phyloP scores from a whole-genome alignment of 2,113 vertebrate genomes.

The Bettongia penicillata region DNA sequence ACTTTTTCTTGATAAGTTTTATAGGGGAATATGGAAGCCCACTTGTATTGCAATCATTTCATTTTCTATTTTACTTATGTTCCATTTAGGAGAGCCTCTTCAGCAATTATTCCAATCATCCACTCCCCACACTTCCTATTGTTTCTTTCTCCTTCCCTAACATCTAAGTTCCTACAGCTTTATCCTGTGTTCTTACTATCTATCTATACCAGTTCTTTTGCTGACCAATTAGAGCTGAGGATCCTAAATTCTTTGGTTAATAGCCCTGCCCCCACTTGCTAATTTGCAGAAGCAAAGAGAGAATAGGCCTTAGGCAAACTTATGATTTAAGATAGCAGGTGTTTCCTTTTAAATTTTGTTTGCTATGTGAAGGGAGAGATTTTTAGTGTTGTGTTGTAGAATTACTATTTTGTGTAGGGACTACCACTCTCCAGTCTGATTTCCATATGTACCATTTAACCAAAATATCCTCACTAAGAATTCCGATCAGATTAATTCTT shows the following conservation, averaged over 20 bases:
- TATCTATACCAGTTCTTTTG: background rate
- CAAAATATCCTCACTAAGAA: constrained; percentile 43
- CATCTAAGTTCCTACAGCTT: background rate
- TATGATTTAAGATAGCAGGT: background rate
- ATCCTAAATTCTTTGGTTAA: constrained; percentile 2
- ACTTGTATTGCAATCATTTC: constrained; percentile 1
- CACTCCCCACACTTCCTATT: background rate
- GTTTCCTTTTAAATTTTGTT: constrained; percentile 8
- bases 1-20: constrained; percentile 8
- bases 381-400: background rate
- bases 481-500: constrained; percentile 39
- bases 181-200: background rate
- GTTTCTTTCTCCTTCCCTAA: constrained; percentile 27
- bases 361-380: constrained; percentile 12
- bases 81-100: background rate
- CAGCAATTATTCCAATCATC: background rate
- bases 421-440: constrained; percentile 27
- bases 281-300: constrained; percentile 16
- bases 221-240: constrained; percentile 4
- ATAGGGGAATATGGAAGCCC: background rate
- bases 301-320: background rate
- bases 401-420: constrained; percentile 10
- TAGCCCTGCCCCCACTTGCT: background rate
- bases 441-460: background rate
- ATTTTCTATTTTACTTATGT: constrained; percentile 5